phyloP scores from a whole-genome alignment of 1,140 invertebrate genomes.

The Lethocerus indicus region DNA sequence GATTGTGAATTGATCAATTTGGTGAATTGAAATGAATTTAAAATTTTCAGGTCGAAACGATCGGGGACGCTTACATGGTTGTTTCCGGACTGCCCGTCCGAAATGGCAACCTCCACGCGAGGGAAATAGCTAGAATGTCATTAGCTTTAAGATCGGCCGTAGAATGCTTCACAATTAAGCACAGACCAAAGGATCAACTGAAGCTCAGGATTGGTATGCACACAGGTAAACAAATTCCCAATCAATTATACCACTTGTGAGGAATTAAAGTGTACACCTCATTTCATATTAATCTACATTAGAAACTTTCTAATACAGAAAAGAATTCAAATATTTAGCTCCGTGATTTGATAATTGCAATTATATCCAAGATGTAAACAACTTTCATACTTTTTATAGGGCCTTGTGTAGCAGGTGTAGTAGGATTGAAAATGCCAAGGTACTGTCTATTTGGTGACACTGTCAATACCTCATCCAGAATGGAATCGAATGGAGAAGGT shows the following conservation, averaged over 20 bases:
- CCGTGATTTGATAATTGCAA: not conserved
- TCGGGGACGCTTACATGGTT: slow-evolving; percentile 94
- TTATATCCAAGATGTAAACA: not conserved
- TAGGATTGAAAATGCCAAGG: slow-evolving; percentile 82
- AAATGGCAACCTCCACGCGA: slow-evolving; percentile 73
- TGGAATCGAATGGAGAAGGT: slow-evolving; percentile 85
- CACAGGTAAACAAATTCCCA: slow-evolving; percentile 59
- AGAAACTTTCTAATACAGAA: not conserved
- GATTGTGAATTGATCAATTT: too few species aligned
- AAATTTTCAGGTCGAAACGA: slow-evolving; percentile 94
- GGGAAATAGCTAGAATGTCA: slow-evolving; percentile 82
- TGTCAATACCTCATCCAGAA: slow-evolving; percentile 82
- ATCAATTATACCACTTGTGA: too few species aligned
- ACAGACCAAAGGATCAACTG: slow-evolving; percentile 71
- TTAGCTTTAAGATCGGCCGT: slow-evolving; percentile 73
- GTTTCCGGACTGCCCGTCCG: slow-evolving; percentile 76
- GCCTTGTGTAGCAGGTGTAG: slow-evolving; percentile 82
- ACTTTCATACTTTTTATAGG: slow-evolving; percentile 32
- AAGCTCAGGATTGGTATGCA: slow-evolving; percentile 91
- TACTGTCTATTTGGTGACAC: slow-evolving; percentile 91
- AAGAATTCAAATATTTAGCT: not conserved
- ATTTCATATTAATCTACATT: too few species aligned
- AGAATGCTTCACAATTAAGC: slow-evolving; percentile 74
- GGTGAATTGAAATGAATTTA: too few species aligned
- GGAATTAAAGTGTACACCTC: too few species aligned